Evolutionary conservation across 2,888 invertebrate genomes (phyloP), one percentile per base, ranked within the genome.

Genomic region (Tinea trinotella): DNA sequence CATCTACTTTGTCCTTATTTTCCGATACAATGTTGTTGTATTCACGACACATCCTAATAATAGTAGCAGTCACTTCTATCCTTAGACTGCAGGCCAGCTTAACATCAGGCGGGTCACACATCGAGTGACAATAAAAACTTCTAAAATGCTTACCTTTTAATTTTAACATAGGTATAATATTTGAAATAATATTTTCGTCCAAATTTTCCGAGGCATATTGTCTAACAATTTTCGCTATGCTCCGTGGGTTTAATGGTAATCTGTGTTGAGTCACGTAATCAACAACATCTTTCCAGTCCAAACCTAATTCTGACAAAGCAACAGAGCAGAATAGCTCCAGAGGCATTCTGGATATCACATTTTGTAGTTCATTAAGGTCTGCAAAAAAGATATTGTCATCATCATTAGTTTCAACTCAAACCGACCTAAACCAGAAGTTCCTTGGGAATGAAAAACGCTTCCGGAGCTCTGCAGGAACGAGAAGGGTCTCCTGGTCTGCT

Each of bases 251-350:
- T 75, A 82, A 75, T 0, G 77, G 72, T 7, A 79, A 58, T 0
- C 73, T 60, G 0, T 67, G 60, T 15, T 67, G 71, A 1, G 74
- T 63, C 0, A 82, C 65, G 0, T 72, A 70, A 0, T 61, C 60
- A 0, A 71, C 62, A 0, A 81, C 60, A 0, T 76, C 72, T 3
- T 62, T 57, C 80, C 80, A 82, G 1, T 60, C 60, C 1, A 82
- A 59, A 0, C 74, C 76, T n/a, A 82, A 70, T 53, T 80, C 80
- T 0, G 80, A 73, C 1, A 76, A 40, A 0, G 70, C 74, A 0
- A 61, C 59, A 1, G 60, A 59, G 52, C 72, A 73, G 57, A 71
- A 73, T 1, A 67, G 61, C 1, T 68, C 61, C 1, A 78, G 44
- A 0, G 76, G 62, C 72, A 80, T 72, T 54, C 67, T 76, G 0